Evolutionary conservation across 2,888 invertebrate species (phyloP).

Genomic region (Macrosoma leucophasiata): DNA sequence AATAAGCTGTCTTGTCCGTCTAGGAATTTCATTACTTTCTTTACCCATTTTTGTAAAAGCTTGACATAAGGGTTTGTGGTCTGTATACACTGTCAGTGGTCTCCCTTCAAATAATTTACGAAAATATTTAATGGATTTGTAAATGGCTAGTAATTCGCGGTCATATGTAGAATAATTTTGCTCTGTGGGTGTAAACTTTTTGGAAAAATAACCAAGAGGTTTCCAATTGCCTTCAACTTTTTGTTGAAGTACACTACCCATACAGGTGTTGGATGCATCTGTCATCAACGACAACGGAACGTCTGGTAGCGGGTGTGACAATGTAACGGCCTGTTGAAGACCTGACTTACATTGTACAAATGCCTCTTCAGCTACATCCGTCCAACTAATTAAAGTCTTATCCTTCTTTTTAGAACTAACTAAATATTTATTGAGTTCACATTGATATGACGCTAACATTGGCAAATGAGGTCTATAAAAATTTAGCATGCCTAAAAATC

Average conservation of each 20-base stretch:
- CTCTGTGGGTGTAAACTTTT: conserved; percentile 10
- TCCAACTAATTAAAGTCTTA: neutral
- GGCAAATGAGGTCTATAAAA: conserved; percentile 4
- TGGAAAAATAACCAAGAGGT: conserved; percentile 13
- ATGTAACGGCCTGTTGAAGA: neutral
- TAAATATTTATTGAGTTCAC: conserved; percentile 1
- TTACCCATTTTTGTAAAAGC: conserved; percentile 5
- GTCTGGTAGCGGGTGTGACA: neutral
- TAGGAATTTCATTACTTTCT: conserved; percentile 6
- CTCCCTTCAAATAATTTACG: conserved; percentile 11
- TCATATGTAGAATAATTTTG: conserved; percentile 14
- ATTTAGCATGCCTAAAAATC: conserved; percentile 8
- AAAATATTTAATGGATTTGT: conserved; percentile 13
- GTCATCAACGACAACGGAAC: conserved; percentile 2
- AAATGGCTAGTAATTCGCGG: conserved; percentile 15
- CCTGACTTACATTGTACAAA: neutral
- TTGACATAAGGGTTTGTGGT: conserved; percentile 1
- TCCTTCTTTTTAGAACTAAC: neutral
- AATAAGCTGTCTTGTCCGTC: conserved; percentile 1
- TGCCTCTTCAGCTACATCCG: neutral
- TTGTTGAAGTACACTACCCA: conserved; percentile 7
- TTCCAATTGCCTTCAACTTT: neutral
- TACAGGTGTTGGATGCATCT: conserved; percentile 11
- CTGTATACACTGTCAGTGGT: conserved; percentile 6
- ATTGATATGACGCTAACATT: conserved; percentile 1